Base-by-base conservation (phyloP, 2,113 vertebrate genomes). In the Atherinomorus stipes region DNA sequence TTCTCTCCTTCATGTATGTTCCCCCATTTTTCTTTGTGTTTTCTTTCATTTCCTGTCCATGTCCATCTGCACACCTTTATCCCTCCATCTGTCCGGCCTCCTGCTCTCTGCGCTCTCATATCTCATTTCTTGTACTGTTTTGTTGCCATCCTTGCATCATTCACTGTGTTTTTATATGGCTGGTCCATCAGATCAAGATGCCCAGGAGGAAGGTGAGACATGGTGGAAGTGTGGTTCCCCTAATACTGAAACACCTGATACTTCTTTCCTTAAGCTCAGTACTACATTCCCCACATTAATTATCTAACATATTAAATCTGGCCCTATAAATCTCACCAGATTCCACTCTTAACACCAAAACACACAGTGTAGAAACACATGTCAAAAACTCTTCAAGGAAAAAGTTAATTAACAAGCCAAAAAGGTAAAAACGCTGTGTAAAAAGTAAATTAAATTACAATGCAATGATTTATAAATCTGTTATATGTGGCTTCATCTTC, bases 161-260 rank as follows among this genome's bases (percentile, higher is more conserved):
- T 68, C 49, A 76, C 59, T 60, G 12, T 69, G 16, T 74, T 47
- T 75, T 47, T 44, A 61, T 70, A 42, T 78, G 19, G 45, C 56
- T 66, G 74, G 2, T 71, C 58, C 78, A 8, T 76, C 86, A 90
- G 87, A 90, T 84, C 78, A 87, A 87, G 85, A 90, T 11, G 85
- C 74, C 50, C 83, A 79, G 71, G 87, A 89, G 68, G 89, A 89
- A 90, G 87, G 87, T 90, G 83, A 89, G 86, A 72, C 42, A 56
- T 44, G 11, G 42, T 34, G 19, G 42, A 54, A 2, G 22, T 66
- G 45, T 54, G 18, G 1, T 69, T 74, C 47, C 28, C 44, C 19
- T 52, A 12, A 60, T 47, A 44, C 50, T 25, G 4, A 64, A 11
- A 62, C 52, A 72, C 8, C 31, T 34, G 31, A 13, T 16, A 54